Evolutionary conservation across 2,888 invertebrate genomes (phyloP), one percentile per base, ranked within the genome.

Genomic region (Ophion costatus): DNA sequence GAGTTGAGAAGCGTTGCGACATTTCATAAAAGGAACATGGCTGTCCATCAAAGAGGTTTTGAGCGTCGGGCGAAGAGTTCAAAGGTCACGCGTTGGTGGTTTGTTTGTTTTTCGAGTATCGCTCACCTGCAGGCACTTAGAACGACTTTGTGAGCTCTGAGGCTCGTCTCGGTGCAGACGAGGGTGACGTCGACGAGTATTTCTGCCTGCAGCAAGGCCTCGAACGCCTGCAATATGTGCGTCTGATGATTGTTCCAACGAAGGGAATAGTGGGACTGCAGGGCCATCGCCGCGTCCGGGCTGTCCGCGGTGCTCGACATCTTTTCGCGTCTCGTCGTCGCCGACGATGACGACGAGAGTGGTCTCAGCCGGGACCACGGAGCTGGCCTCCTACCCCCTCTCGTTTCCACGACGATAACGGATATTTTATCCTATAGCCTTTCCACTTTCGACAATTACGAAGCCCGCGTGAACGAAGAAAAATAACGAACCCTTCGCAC

Each of bases 181-280:
- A 98, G 95, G 22, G 98, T 98, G 83, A 98, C 98, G 93, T 98
- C 98, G 84, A 98, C 98, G 79, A 98, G 95, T 10, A 97, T 96
- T 94, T 97, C 97, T 29, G 97, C 97, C 92, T 98, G 97, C 86
- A 98, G 95, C 85, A 98, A 95, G n/a, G 97, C 96, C 92, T 98
- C 98, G 94, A 98, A 98, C 75, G 98, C 97, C 91, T 97, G 96
- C 89, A 98, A 95, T 92, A 98, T 96, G 94, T 98, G 98, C 89
- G 96, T 96, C 94, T 97, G 98, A 95, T 98, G 98, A 95, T 98
- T 98, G 95, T 98, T 98, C 98, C 98, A 98, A 94, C 98, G 96
- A 92, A 98, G 95, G 93, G 98, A 98, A 94, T 98, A 98, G 94
- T 98, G 98, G 93, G 98, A 97, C 94, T 97, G 95, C 83, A 94